Base-by-base conservation (phyloP, 2,113 vertebrate genomes). In the Sinosuthora webbiana region DNA sequence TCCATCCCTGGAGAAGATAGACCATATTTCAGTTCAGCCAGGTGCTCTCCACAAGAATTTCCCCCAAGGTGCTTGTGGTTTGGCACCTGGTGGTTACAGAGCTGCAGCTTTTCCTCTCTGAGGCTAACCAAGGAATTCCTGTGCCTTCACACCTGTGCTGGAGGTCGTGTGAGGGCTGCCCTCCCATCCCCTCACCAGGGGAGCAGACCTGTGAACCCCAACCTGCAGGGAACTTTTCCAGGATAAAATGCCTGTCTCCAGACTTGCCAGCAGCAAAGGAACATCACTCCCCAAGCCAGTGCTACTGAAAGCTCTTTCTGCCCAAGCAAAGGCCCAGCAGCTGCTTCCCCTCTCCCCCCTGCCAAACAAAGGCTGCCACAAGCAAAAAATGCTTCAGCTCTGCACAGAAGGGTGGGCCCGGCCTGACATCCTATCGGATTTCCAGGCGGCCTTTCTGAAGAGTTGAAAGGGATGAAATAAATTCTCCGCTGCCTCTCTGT, bases 371-470 rank as follows among this genome's bases (percentile, higher is more conserved):
- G 73, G 83, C 86, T 78, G 89, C 80, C 60, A 92, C 79, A 52
- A 89, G 92, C 63, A 88, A 73, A 91, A 77, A 94, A 59, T 39
- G 52, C 68, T 55, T 17, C 75, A 81, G 79, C 79, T 44, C 60
- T 15, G 47, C 80, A 70, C 39, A 83, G 83, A 71, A 77, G 76
- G 86, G 64, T 45, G 83, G 69, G 80, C 55, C 86, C 12, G 33
- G 52, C 19, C 74, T 33, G 80, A 71, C 69, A 60, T 92, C 77
- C 83, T 94, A 94, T 82, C 33, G 3, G 56, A 75, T 90, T 93
- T 95, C 86, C 93, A 89, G 89, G 91, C 22, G 12, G 94, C 55
- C 76, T 71, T 96, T 94, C 94, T 91, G 77, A 96, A 93, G 74
- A 67, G 59, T 49, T 82, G 73, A 83, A 89, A 92, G 76, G 71